Base-by-base conservation (phyloP, 2,888 invertebrate species). In the Oligia strigilis region DNA sequence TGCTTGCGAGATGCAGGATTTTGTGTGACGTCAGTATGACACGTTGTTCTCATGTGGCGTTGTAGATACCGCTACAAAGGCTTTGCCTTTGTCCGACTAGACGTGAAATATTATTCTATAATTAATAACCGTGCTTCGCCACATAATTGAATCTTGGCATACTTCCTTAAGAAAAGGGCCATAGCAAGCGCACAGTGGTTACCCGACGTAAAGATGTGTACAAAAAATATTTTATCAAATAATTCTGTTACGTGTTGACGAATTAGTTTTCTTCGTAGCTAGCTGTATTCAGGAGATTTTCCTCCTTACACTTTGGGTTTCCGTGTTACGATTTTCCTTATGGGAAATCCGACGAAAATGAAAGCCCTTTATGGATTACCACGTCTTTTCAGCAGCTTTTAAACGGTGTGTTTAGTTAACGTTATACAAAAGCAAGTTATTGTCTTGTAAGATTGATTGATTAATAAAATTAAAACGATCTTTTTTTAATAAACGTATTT, bases 181-280 rank as follows among this genome's bases (percentile, higher is more conserved):
- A 4, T 23, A 23, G 40, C 2, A n/a, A 60, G 19, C 13, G n/a
- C 49, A 62, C 49, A 52, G 72, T 70, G 72, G 49, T n/a, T 40
- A 14, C 8, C 1, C 19, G 9, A 72, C 19, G 58, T 62, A 62
- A 29, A 49, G 13, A 71, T 36, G 17, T 43, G 55, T 62, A 67
- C 29, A 49, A 83, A 36, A 52, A 23, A n/a, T 17, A 14, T 9
- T 43, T 55, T n/a, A 64, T 65, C n/a, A 49, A 60, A 62, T 82
- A 86, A 84, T 85, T 75, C 70, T 72, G 72, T 80, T 84, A 81
- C 86, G 80, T 83, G 66, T 52, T 40, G 14, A 76, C 73, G 77
- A 84, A 89, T 88, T 86, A 80, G 85, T 85, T 87, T 86, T 77
- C 73, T 81, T 82, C 77, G 70, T 71, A 80, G 75, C 69, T 77